Percentiles rank a stretch among this genome's conserved stretches.
Evolutionary conservation across 2,888 invertebrate genomes (phyloP).

Genomic region (Cetonia aurata): DNA sequence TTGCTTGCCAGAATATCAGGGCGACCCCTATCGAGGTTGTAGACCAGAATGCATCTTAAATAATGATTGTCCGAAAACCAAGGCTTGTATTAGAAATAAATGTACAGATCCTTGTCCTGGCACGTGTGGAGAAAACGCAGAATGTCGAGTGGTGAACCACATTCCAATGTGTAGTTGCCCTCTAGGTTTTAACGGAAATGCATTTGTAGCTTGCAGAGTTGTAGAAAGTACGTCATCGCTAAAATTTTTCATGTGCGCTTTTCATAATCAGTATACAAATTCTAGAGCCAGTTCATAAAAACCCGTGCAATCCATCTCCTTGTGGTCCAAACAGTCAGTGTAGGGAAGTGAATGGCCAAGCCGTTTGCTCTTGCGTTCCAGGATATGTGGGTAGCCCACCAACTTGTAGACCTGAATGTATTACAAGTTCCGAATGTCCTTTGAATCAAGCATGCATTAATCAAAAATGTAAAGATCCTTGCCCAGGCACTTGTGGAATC

Average conservation of each 20-base stretch:
- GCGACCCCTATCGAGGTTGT: slow-evolving; percentile 82
- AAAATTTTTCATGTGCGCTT: too few species aligned
- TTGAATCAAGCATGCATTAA: slow-evolving; percentile 63
- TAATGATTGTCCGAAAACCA: slow-evolving; percentile 77
- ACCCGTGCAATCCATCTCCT: slow-evolving; percentile 61
- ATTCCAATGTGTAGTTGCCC: slow-evolving; percentile 78
- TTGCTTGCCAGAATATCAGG: slow-evolving; percentile 79
- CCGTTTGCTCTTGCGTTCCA: slow-evolving; percentile 61
- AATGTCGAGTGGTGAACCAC: slow-evolving; percentile 73
- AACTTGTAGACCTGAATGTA: slow-evolving; percentile 66
- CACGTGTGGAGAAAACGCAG: slow-evolving; percentile 74
- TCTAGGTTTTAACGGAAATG: slow-evolving; percentile 76
- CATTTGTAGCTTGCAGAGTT: slow-evolving; percentile 76
- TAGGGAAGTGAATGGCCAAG: slow-evolving; percentile 62
- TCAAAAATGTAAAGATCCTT: slow-evolving; percentile 65
- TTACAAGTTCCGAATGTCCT: slow-evolving; percentile 64
- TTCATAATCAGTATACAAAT: neutral
- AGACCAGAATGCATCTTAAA: slow-evolving; percentile 85
- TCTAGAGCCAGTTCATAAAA: slow-evolving; percentile 56
- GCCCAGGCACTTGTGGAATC: slow-evolving; percentile 65
- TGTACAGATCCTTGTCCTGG: slow-evolving; percentile 82
- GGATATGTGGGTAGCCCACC: slow-evolving; percentile 66
- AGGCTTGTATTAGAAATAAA: slow-evolving; percentile 80
- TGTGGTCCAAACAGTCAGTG: slow-evolving; percentile 60
- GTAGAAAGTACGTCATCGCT: slow-evolving; percentile 59